Evolutionary conservation across 2,113 vertebrate species (phyloP), one percentile per base, ranked within the genome.

Genomic region (Herpetotheres cachinnans): DNA sequence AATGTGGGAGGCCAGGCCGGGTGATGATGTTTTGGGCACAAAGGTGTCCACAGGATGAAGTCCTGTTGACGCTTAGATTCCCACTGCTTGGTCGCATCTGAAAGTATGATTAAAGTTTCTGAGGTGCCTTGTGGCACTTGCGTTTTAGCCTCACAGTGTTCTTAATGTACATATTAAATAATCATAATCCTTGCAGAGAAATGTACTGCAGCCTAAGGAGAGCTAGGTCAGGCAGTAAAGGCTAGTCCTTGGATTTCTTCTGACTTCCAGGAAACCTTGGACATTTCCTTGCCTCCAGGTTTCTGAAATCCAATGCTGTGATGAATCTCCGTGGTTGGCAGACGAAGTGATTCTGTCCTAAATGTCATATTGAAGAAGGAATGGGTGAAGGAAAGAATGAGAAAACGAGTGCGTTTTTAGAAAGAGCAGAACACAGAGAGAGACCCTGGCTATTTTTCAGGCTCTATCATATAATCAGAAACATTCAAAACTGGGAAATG

Each of bases 381-480:
- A 42, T 0, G 2, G 40, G 22, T 84, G 38, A 90, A 93, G 69
- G 59, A 50, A 92, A 63, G 63, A 95, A 72, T 85, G 71, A 94
- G 63, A 92, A 77, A 74, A 92, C 62, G 34, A 79, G 56, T 63
- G 40, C 1, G 1, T 63, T 94, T 89, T 89, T 50, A 91, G 56
- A 70, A 92, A 79, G 61, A 72, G 44, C 52, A 80, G 74, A 82
- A 69, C 62, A 65, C 66, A 58, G 50, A 84, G 56, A 83, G 54
- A 72, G 32, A 47, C 24, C 32, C 30, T 61, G 67, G 74, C 66
- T 89, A 12, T 91, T 95, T 95, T 95, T 91, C 82, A 80, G 62
- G 10, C n/a, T 65, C 30, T 94, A 29, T 95, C 74, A 13, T 47
- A 4, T 70, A 76, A 97, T 95, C 93, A 95, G 82, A 62, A 95